Percentiles rank a stretch among this genome's conserved stretches.
phyloP scores from a whole-genome alignment of 1,140 invertebrate genomes.

The Zaprionus taronus region DNA sequence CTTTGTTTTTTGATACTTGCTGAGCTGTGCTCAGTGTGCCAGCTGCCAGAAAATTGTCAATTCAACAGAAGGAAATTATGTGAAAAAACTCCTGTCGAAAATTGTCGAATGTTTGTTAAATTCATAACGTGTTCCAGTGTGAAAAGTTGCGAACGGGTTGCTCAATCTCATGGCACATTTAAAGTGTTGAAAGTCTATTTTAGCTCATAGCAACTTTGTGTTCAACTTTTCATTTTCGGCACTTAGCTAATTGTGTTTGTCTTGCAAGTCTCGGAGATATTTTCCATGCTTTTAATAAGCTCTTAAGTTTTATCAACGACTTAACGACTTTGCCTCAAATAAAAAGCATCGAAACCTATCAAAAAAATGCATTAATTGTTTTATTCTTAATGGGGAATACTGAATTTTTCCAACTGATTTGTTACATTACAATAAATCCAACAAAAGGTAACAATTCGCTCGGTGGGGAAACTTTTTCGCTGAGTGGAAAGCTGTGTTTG shows the following conservation, averaged over 20 bases:
- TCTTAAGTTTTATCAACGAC: not conserved
- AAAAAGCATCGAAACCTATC: not conserved
- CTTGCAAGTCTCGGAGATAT: constrained; percentile 5
- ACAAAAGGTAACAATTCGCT: constrained; percentile 35
- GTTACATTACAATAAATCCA: constrained; percentile 33
- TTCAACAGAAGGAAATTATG: not conserved
- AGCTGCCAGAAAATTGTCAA: constrained; percentile 2
- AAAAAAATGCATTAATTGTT: not conserved
- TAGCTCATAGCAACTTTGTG: constrained; percentile 7
- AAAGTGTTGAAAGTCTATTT: not conserved
- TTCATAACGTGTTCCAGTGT: not conserved
- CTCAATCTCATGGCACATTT: not conserved
- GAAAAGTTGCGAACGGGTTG: not conserved
- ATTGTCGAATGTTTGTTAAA: not conserved
- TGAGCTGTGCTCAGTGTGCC: not conserved
- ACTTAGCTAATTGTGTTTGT: constrained; percentile 62
- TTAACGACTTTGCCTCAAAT: not conserved
- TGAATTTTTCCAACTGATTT: constrained; percentile 38
- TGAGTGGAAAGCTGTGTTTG: constrained; percentile 61
- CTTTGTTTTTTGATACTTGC: constrained; percentile 19
- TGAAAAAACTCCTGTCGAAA: not conserved
- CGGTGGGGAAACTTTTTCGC: constrained; percentile 44
- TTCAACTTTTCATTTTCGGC: constrained; percentile 20
- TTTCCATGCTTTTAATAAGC: not conserved
- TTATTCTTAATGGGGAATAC: not conserved